Conservation (phyloP, 2,888 invertebrate genomes). For the Heliconius aoede region DNA sequence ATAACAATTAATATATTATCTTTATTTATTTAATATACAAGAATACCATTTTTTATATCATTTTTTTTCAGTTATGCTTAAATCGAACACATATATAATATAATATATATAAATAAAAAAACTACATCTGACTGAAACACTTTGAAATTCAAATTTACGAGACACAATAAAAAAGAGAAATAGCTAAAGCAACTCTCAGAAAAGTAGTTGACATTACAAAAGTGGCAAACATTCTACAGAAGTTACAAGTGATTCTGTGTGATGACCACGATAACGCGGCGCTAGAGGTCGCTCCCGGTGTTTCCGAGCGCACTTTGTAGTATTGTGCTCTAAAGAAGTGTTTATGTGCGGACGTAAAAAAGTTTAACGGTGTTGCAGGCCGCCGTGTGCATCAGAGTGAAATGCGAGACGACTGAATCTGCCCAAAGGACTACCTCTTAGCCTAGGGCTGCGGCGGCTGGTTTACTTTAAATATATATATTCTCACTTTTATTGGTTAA, state of each 20-base stretch:
- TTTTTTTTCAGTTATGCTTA: no score
- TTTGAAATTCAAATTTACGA: background rate
- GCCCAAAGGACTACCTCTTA: constrained; percentile 27
- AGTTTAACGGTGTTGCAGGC: constrained; percentile 39
- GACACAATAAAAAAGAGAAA: background rate
- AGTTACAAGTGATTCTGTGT: constrained; percentile 25
- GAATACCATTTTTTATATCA: no score
- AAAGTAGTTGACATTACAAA: constrained; percentile 14
- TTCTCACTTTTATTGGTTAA: background rate
- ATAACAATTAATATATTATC: no score
- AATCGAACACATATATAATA: no score
- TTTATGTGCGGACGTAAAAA: constrained; percentile 44
- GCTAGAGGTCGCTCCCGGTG: constrained; percentile 19
- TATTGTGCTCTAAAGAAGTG: constrained; percentile 34
- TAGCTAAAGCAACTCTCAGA: background rate
- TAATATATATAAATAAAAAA: no score
- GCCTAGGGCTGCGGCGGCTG: constrained; percentile 26
- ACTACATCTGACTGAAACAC: no score
- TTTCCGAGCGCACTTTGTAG: constrained; percentile 30
- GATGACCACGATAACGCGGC: constrained; percentile 29
- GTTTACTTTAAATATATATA: background rate
- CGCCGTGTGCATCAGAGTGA: constrained; percentile 39
- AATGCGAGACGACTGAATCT: constrained; percentile 40
- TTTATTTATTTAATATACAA: no score
- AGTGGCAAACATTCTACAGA: background rate